Evolutionary conservation across 2,113 vertebrate species (phyloP), one percentile per base, ranked within the genome.

Genomic region (Thamnophis sirtalis): DNA sequence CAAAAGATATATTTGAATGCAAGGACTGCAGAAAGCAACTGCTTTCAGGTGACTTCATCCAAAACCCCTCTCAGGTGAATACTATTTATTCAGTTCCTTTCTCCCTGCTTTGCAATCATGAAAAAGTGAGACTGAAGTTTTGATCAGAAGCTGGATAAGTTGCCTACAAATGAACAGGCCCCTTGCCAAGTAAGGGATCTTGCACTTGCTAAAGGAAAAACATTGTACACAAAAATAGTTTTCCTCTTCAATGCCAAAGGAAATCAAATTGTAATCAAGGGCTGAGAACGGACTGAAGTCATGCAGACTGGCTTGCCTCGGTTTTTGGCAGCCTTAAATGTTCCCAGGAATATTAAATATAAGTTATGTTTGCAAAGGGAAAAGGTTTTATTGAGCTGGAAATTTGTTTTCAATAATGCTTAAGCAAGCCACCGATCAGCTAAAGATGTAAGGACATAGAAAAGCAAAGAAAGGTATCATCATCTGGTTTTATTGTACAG

Each of bases 141-240:
- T 94, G 95, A 96, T 96, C 92, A 93, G 95, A 95, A 96, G 87
- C 89, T 95, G 95, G 95, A 93, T 94, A 96, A 93, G 94, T 92
- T 95, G 93, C 95, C 96, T 97, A 95, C 95, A 92, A 97, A 95
- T 88, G 95, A 95, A 93, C 90, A 91, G 96, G 96, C 95, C 88
- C 63, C 94, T 86, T 93, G 96, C 97, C 97, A 97, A 97, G 96
- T 94, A 95, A 95, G 93, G 92, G 95, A 96, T 95, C 96, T 97
- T 93, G 91, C 96, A 97, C 96, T 97, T 96, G 94, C 93, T 97
- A 97, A 96, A 98, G 98, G 98, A 99, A 98, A 98, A 98, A 97
- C 98, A 98, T 98, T 99, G 98, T 99, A 96, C 97, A 97, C 98
- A 95, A 98, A 98, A 99, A 99, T 99, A 98, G 98, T 96, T 97